Conservation (phyloP, 2,888 invertebrate genomes). For the Branchellion lobata region DNA sequence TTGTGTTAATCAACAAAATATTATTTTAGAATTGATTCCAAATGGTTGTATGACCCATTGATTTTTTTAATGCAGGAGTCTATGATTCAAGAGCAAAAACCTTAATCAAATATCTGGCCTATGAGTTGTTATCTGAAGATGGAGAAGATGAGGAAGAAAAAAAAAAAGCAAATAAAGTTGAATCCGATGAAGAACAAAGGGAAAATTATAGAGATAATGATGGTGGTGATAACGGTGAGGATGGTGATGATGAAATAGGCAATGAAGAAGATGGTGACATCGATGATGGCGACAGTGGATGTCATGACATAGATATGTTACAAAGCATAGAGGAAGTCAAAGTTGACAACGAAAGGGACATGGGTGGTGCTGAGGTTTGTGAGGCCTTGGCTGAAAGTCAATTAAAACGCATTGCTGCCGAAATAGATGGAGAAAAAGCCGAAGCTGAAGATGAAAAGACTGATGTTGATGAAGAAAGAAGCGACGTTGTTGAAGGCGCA, state of each 20-base stretch:
- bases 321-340: not conserved
- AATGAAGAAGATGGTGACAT: not conserved
- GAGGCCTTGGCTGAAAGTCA: too few relatives aligned
- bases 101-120: not conserved
- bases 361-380: too few relatives aligned
- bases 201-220: too few relatives aligned
- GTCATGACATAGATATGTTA: not conserved
- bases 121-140: not conserved
- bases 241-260: too few relatives aligned
- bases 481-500: not conserved
- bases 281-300: slow-evolving; percentile 11
- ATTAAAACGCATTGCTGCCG: too few relatives aligned
- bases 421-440: not conserved
- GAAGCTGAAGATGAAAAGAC: not conserved
- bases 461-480: not conserved
- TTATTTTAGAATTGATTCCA: too few relatives aligned
- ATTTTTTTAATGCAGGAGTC: not conserved
- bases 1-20: too few relatives aligned
- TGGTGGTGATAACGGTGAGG: too few relatives aligned
- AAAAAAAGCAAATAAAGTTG: too few relatives aligned
- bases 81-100: slow-evolving; percentile 13
- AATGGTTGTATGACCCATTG: too few relatives aligned
- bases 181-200: too few relatives aligned
- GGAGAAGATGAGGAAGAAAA: not conserved
- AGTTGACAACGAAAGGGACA: not conserved